A percentile compares a stretch with the other conserved stretches of the same genome.
These are phyloP conservation scores for Pachycephala philippinensis DNA, from an alignment of 2,113 vertebrate species.

Conservation along the genomic window DNA sequence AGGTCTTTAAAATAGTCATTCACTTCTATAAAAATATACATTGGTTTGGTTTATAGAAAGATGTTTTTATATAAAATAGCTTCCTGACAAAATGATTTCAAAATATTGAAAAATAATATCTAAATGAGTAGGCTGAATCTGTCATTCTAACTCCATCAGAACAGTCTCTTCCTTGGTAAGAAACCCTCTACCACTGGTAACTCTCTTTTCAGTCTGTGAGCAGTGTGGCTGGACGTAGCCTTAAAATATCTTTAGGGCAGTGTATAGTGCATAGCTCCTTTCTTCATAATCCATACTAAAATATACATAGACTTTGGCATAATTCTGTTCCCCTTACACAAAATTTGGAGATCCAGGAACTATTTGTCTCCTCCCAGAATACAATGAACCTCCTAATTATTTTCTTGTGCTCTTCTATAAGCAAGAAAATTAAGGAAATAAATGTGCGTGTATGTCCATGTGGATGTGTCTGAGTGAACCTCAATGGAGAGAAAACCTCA, in stretches of 20 bases:
- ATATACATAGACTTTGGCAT: background rate
- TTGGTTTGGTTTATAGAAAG: background rate
- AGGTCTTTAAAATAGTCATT: background rate
- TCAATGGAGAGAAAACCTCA: background rate
- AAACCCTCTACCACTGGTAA: background rate
- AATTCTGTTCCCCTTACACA: background rate
- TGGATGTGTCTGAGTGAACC: background rate
- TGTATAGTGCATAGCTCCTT: background rate
- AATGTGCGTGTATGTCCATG: background rate
- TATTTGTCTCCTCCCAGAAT: background rate
- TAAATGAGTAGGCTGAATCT: background rate
- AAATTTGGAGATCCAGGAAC: background rate
- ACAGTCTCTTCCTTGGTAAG: background rate
- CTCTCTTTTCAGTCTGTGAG: background rate
- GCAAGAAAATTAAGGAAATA: background rate
- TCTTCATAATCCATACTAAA: background rate
- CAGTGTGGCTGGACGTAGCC: background rate
- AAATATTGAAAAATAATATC: background rate
- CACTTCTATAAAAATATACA: background rate
- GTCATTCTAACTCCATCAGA: background rate
- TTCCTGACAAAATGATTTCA: background rate
- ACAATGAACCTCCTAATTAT: background rate
- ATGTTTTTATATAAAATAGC: background rate
- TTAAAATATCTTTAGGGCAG: background rate
- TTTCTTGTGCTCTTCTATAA: background rate